Percentiles rank a stretch among this genome's conserved stretches.
These are phyloP conservation scores for Timema podura DNA, from an alignment of 2,888 invertebrate species.

Conservation along the genomic window DNA sequence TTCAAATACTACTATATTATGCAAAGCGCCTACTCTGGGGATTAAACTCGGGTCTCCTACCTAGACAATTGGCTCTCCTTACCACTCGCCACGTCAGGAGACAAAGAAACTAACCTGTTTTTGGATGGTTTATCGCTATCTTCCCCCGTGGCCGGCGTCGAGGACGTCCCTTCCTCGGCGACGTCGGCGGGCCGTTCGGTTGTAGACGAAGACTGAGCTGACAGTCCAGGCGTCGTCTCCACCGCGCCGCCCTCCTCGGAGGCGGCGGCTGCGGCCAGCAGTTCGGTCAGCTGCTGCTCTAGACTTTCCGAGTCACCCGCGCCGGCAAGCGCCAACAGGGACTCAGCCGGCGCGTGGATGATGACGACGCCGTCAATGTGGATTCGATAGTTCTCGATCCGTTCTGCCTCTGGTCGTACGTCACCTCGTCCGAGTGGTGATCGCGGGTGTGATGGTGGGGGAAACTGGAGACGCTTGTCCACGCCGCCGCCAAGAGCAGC, in stretches of 20 bases:
- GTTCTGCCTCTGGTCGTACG: slow-evolving; percentile 72
- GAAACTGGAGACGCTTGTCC: not conserved
- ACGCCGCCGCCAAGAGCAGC: not conserved
- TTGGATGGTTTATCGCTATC: not conserved
- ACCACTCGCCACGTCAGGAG: too few species aligned
- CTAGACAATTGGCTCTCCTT: too few species aligned
- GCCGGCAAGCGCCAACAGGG: slow-evolving; percentile 44
- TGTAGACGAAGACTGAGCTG: not conserved
- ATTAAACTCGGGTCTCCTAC: too few species aligned
- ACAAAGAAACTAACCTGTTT: too few species aligned
- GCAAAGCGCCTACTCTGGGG: too few species aligned
- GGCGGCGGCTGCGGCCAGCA: slow-evolving; percentile 50
- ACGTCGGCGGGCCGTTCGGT: slow-evolving; percentile 23
- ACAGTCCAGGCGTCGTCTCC: slow-evolving; percentile 37
- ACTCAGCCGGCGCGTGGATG: slow-evolving; percentile 59
- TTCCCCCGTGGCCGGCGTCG: slow-evolving; percentile 40
- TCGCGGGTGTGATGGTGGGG: not conserved
- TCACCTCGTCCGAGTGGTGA: slow-evolving; percentile 19
- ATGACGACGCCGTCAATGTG: slow-evolving; percentile 66
- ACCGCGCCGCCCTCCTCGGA: slow-evolving; percentile 50
- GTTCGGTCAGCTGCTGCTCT: slow-evolving; percentile 32
- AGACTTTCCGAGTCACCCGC: slow-evolving; percentile 38
- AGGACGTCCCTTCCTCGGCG: slow-evolving; percentile 37
- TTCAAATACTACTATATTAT: too few species aligned
- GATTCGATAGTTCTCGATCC: slow-evolving; percentile 70